Evolutionary conservation across 30 jellyfish, hydroid and myxozoan species (phyloP).

Genomic region (Hydractinia symbiolongicarpus): DNA sequence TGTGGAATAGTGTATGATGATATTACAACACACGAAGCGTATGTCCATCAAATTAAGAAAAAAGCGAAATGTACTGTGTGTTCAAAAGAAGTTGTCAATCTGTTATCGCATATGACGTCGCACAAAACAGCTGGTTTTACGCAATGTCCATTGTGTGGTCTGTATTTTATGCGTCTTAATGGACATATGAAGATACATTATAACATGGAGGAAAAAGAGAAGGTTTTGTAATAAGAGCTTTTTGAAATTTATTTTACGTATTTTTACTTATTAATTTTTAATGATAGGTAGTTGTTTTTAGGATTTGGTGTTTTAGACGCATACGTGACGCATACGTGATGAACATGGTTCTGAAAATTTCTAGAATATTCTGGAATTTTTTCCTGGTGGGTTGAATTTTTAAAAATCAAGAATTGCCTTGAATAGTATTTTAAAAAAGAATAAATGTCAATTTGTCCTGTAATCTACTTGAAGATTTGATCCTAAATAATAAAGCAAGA

Average conservation of each 20-base stretch:
- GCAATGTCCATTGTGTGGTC: slow-evolving; percentile 28
- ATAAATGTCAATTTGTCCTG: too few relatives aligned
- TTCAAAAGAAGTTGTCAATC: neutral
- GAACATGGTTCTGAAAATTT: too few relatives aligned
- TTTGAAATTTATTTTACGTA: slow-evolving; percentile 35
- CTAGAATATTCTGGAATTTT: too few relatives aligned
- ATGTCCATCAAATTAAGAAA: slow-evolving; percentile 2
- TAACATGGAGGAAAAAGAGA: slow-evolving; percentile 51
- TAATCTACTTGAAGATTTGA: too few relatives aligned
- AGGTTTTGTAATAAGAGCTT: slow-evolving; percentile 40
- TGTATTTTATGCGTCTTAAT: slow-evolving; percentile 34
- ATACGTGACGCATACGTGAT: too few relatives aligned
- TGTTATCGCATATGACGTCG: neutral
- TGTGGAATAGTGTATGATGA: slow-evolving; percentile 11
- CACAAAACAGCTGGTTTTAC: neutral
- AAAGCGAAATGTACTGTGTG: slow-evolving; percentile 1
- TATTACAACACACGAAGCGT: neutral
- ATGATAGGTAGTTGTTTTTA: too few relatives aligned
- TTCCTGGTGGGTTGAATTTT: too few relatives aligned
- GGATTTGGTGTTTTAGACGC: too few relatives aligned
- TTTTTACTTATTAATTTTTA: too few relatives aligned
- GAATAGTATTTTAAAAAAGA: too few relatives aligned
- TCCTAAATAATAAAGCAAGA: too few relatives aligned
- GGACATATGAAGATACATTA: slow-evolving; percentile 31
- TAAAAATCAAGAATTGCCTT: too few relatives aligned